A percentile compares a stretch with the other conserved stretches of the same genome.
These are phyloP conservation scores for Tinamus major DNA, from an alignment of 2,797 vertebrate genomes.

Conservation along the genomic window DNA sequence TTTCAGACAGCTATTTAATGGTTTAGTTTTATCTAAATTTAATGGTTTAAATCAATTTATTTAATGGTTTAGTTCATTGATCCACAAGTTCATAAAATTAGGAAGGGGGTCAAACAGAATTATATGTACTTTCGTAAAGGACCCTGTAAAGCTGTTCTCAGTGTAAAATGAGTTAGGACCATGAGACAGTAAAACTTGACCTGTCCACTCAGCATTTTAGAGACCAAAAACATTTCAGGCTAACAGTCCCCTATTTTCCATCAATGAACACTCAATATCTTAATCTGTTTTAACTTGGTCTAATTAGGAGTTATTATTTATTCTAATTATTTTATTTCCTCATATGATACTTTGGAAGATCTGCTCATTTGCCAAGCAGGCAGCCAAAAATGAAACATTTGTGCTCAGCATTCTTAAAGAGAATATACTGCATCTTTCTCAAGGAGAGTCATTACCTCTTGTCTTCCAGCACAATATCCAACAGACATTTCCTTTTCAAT, in stretches of 20 bases:
- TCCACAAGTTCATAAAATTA: constrained; percentile 37
- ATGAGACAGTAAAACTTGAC: constrained; percentile 11
- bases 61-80: constrained; percentile 41
- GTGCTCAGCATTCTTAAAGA: neutral
- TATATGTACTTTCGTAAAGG: neutral
- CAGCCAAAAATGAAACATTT: neutral
- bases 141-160: constrained; percentile 12
- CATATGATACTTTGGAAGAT: neutral
- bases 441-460: neutral
- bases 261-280: neutral
- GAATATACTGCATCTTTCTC: constrained; percentile 6
- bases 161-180: constrained; percentile 14
- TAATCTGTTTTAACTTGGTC: neutral
- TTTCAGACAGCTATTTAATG: constrained; percentile 5
- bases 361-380: neutral
- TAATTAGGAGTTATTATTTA: neutral
- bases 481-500: constrained; percentile 6
- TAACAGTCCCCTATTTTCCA: neutral
- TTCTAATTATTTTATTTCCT: neutral
- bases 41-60: neutral
- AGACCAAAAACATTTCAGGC: neutral
- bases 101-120: constrained; percentile 14
- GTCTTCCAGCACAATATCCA: neutral
- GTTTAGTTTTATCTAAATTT: neutral
- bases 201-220: constrained; percentile 10